A percentile compares a stretch with the other conserved stretches of the same genome.
Evolutionary conservation across 2,797 vertebrate species (phyloP).

Genomic region (Myiotriccus ornatus): DNA sequence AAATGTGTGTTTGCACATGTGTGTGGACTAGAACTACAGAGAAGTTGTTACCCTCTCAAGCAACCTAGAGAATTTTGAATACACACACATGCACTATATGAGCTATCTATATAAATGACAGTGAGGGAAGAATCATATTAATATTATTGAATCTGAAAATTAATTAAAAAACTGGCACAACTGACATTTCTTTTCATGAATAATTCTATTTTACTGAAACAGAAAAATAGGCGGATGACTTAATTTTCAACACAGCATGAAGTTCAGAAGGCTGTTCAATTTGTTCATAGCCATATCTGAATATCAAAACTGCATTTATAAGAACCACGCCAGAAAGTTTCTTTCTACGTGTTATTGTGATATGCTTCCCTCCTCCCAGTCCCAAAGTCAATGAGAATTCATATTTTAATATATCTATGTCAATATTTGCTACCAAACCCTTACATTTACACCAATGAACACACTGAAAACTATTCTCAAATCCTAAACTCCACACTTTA

Average conservation of each 20-base stretch:
- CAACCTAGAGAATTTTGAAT: not conserved
- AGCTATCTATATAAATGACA: not conserved
- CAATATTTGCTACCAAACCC: not conserved
- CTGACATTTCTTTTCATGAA: not conserved
- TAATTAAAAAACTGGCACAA: not conserved
- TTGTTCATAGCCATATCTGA: not conserved
- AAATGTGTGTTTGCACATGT: not conserved
- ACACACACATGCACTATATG: not conserved
- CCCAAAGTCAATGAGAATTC: not conserved
- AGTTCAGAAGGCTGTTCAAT: not conserved
- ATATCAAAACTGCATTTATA: not conserved
- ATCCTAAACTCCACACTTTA: not conserved
- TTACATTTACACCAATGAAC: not conserved
- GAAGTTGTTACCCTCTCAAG: not conserved
- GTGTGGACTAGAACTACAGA: not conserved
- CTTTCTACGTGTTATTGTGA: not conserved
- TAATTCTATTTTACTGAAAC: not conserved
- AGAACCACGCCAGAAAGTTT: not conserved
- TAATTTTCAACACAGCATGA: not conserved
- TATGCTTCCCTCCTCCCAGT: not conserved
- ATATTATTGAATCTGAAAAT: not conserved
- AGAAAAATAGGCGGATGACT: not conserved
- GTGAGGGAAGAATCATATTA: not conserved
- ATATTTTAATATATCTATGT: not conserved
- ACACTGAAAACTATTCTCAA: not conserved